Percentiles rank a stretch among this genome's conserved stretches.
phyloP scores from a whole-genome alignment of 2,888 invertebrate genomes.

The Synanthedon formicaeformis region DNA sequence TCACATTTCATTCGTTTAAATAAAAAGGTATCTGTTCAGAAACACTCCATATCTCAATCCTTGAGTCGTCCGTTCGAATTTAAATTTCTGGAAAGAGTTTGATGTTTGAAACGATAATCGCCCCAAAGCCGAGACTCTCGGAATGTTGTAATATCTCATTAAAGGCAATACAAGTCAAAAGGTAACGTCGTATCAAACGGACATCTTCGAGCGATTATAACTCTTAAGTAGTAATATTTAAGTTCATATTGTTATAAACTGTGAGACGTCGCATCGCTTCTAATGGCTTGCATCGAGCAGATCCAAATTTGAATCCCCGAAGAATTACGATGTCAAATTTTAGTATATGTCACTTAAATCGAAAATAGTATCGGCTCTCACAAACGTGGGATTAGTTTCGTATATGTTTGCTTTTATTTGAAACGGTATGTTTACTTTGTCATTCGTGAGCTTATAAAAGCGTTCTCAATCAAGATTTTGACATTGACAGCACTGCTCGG shows the following conservation, averaged over 20 bases:
- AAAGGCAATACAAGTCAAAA: slow-evolving; percentile 34
- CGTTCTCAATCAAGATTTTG: slow-evolving; percentile 41
- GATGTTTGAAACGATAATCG: slow-evolving; percentile 59
- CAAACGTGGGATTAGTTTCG: slow-evolving; percentile 15
- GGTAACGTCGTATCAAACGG: slow-evolving; percentile 30
- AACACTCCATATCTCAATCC: slow-evolving; percentile 57
- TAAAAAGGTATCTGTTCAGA: slow-evolving; percentile 47
- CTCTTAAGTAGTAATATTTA: slow-evolving; percentile 16
- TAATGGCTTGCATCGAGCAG: slow-evolving; percentile 21
- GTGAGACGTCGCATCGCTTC: slow-evolving; percentile 20
- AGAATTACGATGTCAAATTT: slow-evolving; percentile 60
- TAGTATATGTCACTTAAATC: slow-evolving; percentile 42
- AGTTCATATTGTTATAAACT: slow-evolving; percentile 22
- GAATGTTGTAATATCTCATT: slow-evolving; percentile 64
- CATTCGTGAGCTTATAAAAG: slow-evolving; percentile 36
- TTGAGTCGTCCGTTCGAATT: slow-evolving; percentile 48
- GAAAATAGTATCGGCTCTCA: slow-evolving; percentile 39
- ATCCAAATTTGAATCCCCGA: slow-evolving; percentile 54
- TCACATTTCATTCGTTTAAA: slow-evolving; percentile 55
- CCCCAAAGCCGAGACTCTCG: slow-evolving; percentile 32
- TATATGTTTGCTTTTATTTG: slow-evolving; percentile 23
- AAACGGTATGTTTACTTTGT: slow-evolving; percentile 33
- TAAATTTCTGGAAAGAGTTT: slow-evolving; percentile 64
- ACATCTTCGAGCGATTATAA: slow-evolving; percentile 26
- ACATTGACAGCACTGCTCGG: slow-evolving; percentile 35